Evolutionary conservation across 1,140 invertebrate species (phyloP).

Genomic region (Drosophila funebris): DNA sequence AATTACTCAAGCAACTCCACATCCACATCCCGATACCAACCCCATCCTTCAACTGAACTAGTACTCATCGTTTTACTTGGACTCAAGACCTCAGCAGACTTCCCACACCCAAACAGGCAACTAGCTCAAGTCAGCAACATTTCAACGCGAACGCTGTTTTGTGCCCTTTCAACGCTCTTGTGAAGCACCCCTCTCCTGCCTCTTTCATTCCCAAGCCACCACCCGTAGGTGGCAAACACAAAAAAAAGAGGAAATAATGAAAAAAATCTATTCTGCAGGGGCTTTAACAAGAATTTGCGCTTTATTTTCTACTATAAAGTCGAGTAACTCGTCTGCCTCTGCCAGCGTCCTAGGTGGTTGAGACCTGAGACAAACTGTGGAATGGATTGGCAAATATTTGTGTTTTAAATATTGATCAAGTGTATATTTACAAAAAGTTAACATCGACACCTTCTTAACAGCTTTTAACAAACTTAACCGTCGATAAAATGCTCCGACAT

Average conservation of each 20-base stretch:
- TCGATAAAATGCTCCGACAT: no score
- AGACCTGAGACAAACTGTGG: conserved; percentile 24
- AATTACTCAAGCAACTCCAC: conserved; percentile 68
- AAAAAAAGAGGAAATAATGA: conserved; percentile 9
- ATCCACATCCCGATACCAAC: background rate
- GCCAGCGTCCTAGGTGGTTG: conserved; percentile 23
- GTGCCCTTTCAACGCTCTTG: conserved; percentile 71
- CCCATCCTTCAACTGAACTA: background rate
- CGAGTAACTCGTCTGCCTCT: conserved; percentile 34
- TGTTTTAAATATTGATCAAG: conserved; percentile 6
- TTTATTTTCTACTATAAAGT: conserved; percentile 61
- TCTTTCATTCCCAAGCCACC: background rate
- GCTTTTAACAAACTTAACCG: background rate
- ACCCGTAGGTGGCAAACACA: conserved; percentile 57
- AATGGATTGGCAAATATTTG: conserved; percentile 28
- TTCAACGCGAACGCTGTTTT: conserved; percentile 67
- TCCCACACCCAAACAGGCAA: conserved; percentile 15
- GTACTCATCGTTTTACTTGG: conserved; percentile 11
- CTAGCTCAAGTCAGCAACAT: conserved; percentile 77
- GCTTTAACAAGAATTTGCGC: conserved; percentile 73
- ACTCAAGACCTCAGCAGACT: background rate
- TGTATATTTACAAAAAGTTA: background rate
- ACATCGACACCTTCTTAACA: background rate
- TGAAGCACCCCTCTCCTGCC: conserved; percentile 31
- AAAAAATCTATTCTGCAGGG: conserved; percentile 55